Evolutionary conservation across 2,113 vertebrate genomes (phyloP), one percentile per base, ranked within the genome.

Genomic region (Esox niger): DNA sequence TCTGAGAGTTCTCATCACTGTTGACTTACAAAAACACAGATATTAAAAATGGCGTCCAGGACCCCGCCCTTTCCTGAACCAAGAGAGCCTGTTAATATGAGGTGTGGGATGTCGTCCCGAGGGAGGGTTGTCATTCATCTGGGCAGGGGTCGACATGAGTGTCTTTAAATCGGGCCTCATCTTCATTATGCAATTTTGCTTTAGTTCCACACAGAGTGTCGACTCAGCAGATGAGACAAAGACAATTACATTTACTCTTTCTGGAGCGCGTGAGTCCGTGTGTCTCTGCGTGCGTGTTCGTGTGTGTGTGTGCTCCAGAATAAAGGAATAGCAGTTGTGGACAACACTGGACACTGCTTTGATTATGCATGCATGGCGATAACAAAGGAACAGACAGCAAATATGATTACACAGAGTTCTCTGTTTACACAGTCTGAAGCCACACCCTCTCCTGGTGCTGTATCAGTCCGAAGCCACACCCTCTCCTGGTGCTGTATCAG

Each of bases 131-230:
- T 52, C 32, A 27, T 72, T 56, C 46, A 58, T 64, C 70, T 47
- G 20, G 17, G 23, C 23, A 13, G 25, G 11, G 13, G 57, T 49
- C 63, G 59, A 77, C 73, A 62, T 69, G 73, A 72, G 72, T 68
- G 27, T 43, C 59, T 55, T 20, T 60, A 61, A 77, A 73, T 69
- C 64, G 46, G 21, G 25, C 25, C 70, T 77, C 49, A 69, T 77
- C 64, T 60, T 43, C 55, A 62, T 52, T 35, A 69, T 56, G 65
- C 25, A 46, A 29, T 69, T 65, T 47, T 73, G 60, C 67, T 68
- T 47, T 68, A 57, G 62, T 58, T 29, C 54, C 64, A 56, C 56
- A 67, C 13, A 33, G 38, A 49, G 11, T 61, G 58, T 38, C 58
- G 31, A 62, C 62, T 71, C 68, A 58, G 68, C 58, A 76, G 68